Evolutionary conservation across 1,140 invertebrate species (phyloP).

Genomic region (Ceratina japonica): DNA sequence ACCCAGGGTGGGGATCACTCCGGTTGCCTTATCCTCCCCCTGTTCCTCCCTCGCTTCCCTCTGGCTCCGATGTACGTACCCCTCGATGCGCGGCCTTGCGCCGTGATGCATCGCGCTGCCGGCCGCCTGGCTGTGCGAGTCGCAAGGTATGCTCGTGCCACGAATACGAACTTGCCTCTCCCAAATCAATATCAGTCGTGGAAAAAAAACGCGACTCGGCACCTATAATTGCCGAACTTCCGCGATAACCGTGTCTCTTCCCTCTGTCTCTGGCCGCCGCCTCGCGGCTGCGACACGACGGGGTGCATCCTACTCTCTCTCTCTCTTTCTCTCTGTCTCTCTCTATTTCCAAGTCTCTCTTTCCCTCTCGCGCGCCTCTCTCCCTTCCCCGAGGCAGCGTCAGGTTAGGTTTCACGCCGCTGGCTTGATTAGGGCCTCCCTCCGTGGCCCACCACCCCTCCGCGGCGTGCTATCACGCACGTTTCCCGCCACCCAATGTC

Average conservation of each 20-base stretch:
- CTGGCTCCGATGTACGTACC: conserved; percentile 49
- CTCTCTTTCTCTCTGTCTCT: not conserved
- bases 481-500: conserved; percentile 66
- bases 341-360: too few species aligned
- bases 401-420: conserved; percentile 67
- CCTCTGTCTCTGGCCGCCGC: conserved; percentile 46
- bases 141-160: conserved; percentile 76
- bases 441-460: conserved; percentile 44
- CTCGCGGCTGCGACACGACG: conserved; percentile 39
- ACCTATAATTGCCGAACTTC: conserved; percentile 71
- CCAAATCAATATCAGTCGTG: conserved; percentile 79
- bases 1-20: conserved; percentile 58
- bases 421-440: conserved; percentile 72
- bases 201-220: conserved; percentile 71
- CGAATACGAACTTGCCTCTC: conserved; percentile 76
- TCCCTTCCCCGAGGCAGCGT: conserved; percentile 37
- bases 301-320: conserved; percentile 8
- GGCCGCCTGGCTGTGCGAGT: conserved; percentile 64
- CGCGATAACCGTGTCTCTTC: conserved; percentile 65
- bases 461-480: conserved; percentile 51
- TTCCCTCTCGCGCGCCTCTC: not conserved
- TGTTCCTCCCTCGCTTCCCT: conserved; percentile 45
- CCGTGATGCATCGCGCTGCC: conserved; percentile 74
- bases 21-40: conserved; percentile 49
- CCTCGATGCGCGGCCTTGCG: conserved; percentile 69